phyloP scores from a whole-genome alignment of 2,888 invertebrate species.

The Tubulanus polymorphus region DNA sequence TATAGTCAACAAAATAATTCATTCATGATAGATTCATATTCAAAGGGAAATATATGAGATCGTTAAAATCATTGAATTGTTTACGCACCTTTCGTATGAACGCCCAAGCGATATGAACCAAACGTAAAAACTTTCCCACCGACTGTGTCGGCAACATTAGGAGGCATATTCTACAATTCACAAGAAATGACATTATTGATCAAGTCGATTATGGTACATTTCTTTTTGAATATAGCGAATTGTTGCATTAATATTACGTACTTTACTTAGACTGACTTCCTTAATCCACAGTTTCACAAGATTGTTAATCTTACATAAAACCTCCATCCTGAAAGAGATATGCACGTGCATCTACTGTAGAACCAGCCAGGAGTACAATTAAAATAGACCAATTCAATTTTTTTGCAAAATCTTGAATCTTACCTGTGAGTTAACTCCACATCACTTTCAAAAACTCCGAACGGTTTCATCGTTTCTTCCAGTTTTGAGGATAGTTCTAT shows the following conservation, averaged over 20 bases:
- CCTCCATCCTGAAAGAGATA: conserved; percentile 59
- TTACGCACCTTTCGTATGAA: conserved; percentile 72
- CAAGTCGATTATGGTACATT: neutral
- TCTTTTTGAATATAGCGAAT: neutral
- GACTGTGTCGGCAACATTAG: conserved; percentile 76
- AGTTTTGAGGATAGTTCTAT: conserved; percentile 71
- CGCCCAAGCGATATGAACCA: conserved; percentile 86
- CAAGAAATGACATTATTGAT: neutral
- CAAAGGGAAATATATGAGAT: neutral
- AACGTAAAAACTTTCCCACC: conserved; percentile 99
- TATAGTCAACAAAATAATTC: conserved; percentile 16
- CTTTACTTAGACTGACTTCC: conserved; percentile 72
- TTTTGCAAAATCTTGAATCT: conserved; percentile 53
- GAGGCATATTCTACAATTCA: conserved; percentile 77
- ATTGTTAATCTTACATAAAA: conserved; percentile 73
- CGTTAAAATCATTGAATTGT: neutral
- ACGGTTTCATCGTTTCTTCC: conserved; percentile 73
- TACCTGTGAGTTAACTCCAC: conserved; percentile 78
- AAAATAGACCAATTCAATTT: no score
- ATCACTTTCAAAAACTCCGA: conserved; percentile 85
- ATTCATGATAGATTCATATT: neutral
- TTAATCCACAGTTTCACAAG: conserved; percentile 92
- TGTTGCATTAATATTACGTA: conserved; percentile 17
- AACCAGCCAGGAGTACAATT: no score
- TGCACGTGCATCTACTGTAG: no score